Evolutionary conservation across 2,888 invertebrate genomes (phyloP).

Genomic region (Agrypnus murinus): DNA sequence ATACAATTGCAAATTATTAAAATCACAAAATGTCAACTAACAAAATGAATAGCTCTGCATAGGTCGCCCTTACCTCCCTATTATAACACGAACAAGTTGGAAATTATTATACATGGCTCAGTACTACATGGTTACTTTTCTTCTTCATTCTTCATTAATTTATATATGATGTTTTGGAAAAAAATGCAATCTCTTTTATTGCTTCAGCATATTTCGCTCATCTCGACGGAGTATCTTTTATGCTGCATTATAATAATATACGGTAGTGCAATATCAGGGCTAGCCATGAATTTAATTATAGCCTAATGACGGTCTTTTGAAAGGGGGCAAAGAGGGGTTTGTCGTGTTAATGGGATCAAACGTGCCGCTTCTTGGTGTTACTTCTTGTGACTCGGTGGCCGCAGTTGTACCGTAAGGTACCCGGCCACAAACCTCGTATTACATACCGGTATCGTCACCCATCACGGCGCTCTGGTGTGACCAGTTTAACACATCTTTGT

Average conservation of each 20-base stretch:
- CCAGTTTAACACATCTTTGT: conserved; percentile 27
- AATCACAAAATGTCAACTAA: conserved; percentile 56
- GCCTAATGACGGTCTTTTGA: conserved; percentile 8
- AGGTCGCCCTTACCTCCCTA: conserved; percentile 1
- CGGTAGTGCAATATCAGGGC: conserved; percentile 29
- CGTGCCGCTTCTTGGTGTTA: conserved; percentile 52
- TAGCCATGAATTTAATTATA: conserved; percentile 33
- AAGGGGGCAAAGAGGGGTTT: background rate
- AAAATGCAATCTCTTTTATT: too few relatives aligned
- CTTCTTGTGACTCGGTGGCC: conserved; percentile 36
- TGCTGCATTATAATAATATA: background rate
- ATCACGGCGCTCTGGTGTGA: conserved; percentile 29
- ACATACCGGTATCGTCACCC: conserved; percentile 40
- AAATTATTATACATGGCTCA: too few relatives aligned
- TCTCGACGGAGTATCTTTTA: background rate
- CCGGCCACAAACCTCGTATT: conserved; percentile 30
- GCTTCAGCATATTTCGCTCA: too few relatives aligned
- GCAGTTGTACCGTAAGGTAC: conserved; percentile 33
- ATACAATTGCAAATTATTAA: conserved; percentile 69
- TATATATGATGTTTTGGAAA: too few relatives aligned
- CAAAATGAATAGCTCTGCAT: conserved; percentile 31
- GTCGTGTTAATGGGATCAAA: conserved; percentile 57
- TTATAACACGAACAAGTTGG: too few relatives aligned
- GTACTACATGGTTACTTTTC: too few relatives aligned
- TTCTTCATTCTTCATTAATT: too few relatives aligned